Evolutionary conservation across 2,797 vertebrate species (phyloP), one percentile per base, ranked within the genome.

Genomic region (Eurystomus glaucurus): DNA sequence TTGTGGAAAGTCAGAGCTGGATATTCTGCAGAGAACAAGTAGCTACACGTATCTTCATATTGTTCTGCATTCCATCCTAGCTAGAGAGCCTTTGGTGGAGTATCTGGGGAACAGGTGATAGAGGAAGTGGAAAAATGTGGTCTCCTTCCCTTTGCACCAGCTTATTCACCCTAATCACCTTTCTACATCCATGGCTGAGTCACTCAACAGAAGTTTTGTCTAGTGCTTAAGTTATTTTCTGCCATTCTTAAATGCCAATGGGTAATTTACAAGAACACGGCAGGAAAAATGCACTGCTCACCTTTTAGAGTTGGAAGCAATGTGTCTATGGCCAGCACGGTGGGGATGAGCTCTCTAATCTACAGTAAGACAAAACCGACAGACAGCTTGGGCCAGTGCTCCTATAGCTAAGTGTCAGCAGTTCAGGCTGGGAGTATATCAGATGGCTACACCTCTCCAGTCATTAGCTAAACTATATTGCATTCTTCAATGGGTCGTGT

Each of bases 31-130:
- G 14, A 20, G 14, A 89, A 7, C 4, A 54, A 72, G 31, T 17
- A 82, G 33, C 17, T 87, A 39, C n/a, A 26, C 4, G 9, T 3
- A 11, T 51, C 35, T 83, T 76, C 48, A 7, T 37, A 19, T 10
- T 75, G 60, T 15, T 48, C 33, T 60, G 25, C 1, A 0, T 28
- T 66, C 11, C 28, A 5, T 45, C n/a, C 12, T 33, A 19, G 6
- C 16, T 50, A 25, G 35, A 78, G 18, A 86, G 3, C 31, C 14
- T 79, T 43, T n/a, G 41, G 14, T 0, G 0, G 8, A 68, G 4
- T 51, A 14, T 54, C 45, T 62, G 23, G 6, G 12, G 9, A 91
- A 19, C 3, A 39, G 2, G 1, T 9, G 0, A 2, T 0, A 3
- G 79, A 89, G 18, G 18, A 52, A 84, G 25, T 61, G 7, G 11